Percentiles rank a stretch among this genome's conserved stretches.
Conservation (phyloP, 1,140 invertebrate genomes). For the Homarus americanus region DNA sequence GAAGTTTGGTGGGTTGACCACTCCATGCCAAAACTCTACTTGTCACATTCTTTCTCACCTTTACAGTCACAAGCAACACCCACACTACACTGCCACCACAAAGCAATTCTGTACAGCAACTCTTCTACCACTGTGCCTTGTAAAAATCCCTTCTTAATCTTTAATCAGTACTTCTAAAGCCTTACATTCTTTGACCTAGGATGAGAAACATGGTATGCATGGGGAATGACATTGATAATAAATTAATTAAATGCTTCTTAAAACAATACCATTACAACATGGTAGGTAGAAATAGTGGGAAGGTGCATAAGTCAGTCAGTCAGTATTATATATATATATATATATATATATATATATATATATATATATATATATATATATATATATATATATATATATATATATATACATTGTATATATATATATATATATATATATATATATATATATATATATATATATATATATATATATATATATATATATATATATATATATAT, state of each 20-base stretch:
- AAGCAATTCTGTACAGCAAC: slow-evolving; percentile 57
- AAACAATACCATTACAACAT: slow-evolving; percentile 42
- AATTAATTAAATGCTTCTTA: slow-evolving; percentile 30
- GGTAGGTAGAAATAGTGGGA: slow-evolving; percentile 28
- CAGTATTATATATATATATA: background rate
- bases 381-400: too few relatives aligned
- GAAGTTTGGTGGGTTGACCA: slow-evolving; percentile 33
- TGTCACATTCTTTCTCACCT: slow-evolving; percentile 29
- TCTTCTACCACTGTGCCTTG: slow-evolving; percentile 47
- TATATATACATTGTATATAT: too few relatives aligned
- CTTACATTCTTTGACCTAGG: slow-evolving; percentile 57
- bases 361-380: background rate
- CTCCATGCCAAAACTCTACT: slow-evolving; percentile 53
- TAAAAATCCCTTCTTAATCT: slow-evolving; percentile 42
- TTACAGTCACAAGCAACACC: slow-evolving; percentile 60
- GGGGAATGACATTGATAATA: slow-evolving; percentile 47
- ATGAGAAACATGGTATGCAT: slow-evolving; percentile 49
- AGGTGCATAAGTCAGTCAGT: slow-evolving; percentile 19
- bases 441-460: too few relatives aligned
- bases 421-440: too few relatives aligned
- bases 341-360: slow-evolving; percentile 9
- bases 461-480: too few relatives aligned
- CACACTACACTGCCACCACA: slow-evolving; percentile 60
- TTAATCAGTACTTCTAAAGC: slow-evolving; percentile 46
- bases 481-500: too few relatives aligned